Base-by-base conservation (phyloP, 1,140 invertebrate species). In the Drosophila miranda region DNA sequence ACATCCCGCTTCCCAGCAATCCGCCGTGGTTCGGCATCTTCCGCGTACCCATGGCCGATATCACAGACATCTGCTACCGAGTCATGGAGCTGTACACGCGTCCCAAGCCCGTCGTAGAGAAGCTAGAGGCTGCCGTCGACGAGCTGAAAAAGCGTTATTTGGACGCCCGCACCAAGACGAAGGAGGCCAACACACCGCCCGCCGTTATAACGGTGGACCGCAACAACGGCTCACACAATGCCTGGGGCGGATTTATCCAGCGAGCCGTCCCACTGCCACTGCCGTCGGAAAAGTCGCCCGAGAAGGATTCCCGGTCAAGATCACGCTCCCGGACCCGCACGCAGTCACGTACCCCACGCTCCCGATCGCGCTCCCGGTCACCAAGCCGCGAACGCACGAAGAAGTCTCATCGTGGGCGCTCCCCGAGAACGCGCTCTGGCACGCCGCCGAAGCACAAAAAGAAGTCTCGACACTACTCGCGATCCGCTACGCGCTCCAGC, bases 1-100 rank as follows among this genome's bases (percentile, higher is more conserved):
- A 95, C 73, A 93, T 99, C 50, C 94, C 96, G 8, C 86, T 99
- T 56, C 98, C 98, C 6, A 95, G 95, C 60, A 94, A 94, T 71
- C 98, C 98, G 0, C 92, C 96, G 0, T 99, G 98, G 98, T 99
- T 95, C 90, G 91, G 93, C 1, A 91, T 98, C 2, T 99, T 99
- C 89, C 94, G 95, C 82, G 97, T 97, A 0, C 93, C 92, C 0
- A 96, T 98, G 91, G 93, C 93, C 13, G 94, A 97, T 51, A 97
- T 99, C 8, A 93, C 95, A 60, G 96, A 97, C 76, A 96, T 99
- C 34, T 97, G 95, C 75, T 91, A 94, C 38, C 94, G 95, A 21
- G 97, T 99, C 66, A 92, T 99, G 26, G 93, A 95, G 64, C 92
- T 99, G 0, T 99, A 99, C 88, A 94, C 94, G 30, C 92, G 97